phyloP scores from a whole-genome alignment of 2,888 invertebrate genomes.

The Pardosa pseudoannulata region DNA sequence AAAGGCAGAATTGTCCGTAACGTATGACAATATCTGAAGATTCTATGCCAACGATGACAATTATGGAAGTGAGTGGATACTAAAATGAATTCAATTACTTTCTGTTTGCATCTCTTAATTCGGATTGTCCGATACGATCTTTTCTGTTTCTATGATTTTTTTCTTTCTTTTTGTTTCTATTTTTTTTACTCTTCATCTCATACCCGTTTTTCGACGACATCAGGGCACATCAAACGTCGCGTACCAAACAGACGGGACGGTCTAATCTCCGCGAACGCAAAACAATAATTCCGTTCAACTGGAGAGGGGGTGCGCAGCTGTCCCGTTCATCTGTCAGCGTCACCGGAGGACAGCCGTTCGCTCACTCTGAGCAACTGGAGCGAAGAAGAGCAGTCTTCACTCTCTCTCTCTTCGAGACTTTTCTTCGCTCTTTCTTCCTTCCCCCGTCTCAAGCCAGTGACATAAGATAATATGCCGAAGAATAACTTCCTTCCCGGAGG shows the following conservation, averaged over 20 bases:
- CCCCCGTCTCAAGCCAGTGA: neutral
- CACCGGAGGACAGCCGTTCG: neutral
- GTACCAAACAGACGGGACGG: neutral
- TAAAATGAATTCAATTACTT: too few relatives aligned
- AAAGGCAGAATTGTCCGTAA: too few relatives aligned
- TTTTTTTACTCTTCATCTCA: neutral
- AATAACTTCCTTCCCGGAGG: neutral
- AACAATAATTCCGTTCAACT: neutral
- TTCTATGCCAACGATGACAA: too few relatives aligned
- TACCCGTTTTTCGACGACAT: neutral
- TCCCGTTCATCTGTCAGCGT: neutral
- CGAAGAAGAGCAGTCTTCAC: neutral
- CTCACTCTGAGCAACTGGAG: constrained; percentile 1
- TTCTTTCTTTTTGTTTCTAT: too few relatives aligned
- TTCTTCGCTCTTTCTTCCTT: neutral
- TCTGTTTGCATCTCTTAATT: too few relatives aligned
- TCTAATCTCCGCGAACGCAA: neutral
- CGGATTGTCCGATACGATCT: too few relatives aligned
- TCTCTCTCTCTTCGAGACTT: neutral
- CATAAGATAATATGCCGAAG: constrained; percentile 1
- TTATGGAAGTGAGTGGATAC: too few relatives aligned
- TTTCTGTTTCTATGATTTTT: too few relatives aligned
- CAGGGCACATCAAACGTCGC: neutral
- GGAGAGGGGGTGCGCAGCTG: neutral
- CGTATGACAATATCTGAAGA: too few relatives aligned